phyloP scores from a whole-genome alignment of 2,797 vertebrate genomes.

The Hapalemur alaotrensis region DNA sequence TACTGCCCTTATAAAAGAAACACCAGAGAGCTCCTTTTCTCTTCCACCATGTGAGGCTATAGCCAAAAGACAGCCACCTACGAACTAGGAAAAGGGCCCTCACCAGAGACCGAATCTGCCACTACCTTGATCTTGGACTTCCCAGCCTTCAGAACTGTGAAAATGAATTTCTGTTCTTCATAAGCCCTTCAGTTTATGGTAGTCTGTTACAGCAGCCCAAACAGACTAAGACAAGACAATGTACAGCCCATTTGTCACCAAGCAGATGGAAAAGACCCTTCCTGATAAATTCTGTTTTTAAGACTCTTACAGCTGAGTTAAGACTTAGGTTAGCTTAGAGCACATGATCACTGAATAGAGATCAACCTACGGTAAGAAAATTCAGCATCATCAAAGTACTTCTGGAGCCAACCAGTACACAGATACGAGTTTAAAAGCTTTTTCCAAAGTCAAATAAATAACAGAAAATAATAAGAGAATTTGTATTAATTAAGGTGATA shows the following conservation, averaged over 20 bases:
- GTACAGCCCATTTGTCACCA: not conserved
- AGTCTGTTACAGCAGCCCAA: not conserved
- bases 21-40: not conserved
- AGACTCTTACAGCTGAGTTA: not conserved
- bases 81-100: not conserved
- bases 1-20: not conserved
- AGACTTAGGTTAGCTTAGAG: not conserved
- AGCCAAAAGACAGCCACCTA: not conserved
- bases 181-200: not conserved
- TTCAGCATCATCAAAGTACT: not conserved
- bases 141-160: not conserved
- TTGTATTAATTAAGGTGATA: not conserved
- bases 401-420: not conserved
- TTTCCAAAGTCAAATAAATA: conserved; percentile 17
- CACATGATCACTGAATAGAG: not conserved
- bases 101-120: not conserved
- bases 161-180: not conserved
- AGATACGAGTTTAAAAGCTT: not conserved
- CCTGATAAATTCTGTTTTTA: not conserved
- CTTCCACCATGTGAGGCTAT: not conserved
- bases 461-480: not conserved
- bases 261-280: not conserved
- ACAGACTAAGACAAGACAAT: not conserved
- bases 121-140: not conserved
- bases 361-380: not conserved